phyloP scores from a whole-genome alignment of 1,140 invertebrate genomes.

The Pogonognathellus flavescens region DNA sequence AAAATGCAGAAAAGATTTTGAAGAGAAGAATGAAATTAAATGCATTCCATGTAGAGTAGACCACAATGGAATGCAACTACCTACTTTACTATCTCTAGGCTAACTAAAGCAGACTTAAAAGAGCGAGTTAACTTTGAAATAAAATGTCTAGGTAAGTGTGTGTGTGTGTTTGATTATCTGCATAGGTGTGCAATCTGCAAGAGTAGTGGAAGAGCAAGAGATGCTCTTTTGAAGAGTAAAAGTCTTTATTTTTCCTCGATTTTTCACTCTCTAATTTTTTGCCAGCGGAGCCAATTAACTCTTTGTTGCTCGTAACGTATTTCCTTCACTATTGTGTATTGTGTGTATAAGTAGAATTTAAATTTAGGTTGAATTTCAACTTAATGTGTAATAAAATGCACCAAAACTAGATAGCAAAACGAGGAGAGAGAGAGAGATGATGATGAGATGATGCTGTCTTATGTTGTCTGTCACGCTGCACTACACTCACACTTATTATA shows the following conservation, averaged over 20 bases:
- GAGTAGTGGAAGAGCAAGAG: not conserved
- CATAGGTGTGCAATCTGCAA: not conserved
- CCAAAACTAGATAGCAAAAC: constrained; percentile 20
- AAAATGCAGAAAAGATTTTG: constrained; percentile 42
- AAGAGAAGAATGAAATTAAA: constrained; percentile 31
- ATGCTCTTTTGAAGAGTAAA: constrained; percentile 33
- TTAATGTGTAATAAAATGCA: constrained; percentile 39
- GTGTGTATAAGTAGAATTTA: constrained; percentile 5
- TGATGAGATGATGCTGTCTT: constrained; percentile 36
- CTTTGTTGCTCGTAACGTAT: not conserved
- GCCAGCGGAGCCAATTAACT: constrained; percentile 40
- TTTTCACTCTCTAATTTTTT: constrained; percentile 50
- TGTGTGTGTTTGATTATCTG: not conserved
- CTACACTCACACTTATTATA: constrained; percentile 26
- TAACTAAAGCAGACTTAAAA: constrained; percentile 29
- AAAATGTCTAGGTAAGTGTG: not conserved
- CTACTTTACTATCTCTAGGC: constrained; percentile 28
- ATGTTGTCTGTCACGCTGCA: constrained; percentile 32
- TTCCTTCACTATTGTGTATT: constrained; percentile 1
- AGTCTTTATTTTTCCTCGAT: constrained; percentile 44
- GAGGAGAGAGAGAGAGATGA: constrained; percentile 20
- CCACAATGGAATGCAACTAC: constrained; percentile 30
- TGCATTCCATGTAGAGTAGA: not conserved
- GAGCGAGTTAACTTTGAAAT: not conserved
- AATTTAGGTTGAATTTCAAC: constrained; percentile 33